Evolutionary conservation across 2,113 vertebrate species (phyloP).

Genomic region (Paramormyrops kingsleyae): DNA sequence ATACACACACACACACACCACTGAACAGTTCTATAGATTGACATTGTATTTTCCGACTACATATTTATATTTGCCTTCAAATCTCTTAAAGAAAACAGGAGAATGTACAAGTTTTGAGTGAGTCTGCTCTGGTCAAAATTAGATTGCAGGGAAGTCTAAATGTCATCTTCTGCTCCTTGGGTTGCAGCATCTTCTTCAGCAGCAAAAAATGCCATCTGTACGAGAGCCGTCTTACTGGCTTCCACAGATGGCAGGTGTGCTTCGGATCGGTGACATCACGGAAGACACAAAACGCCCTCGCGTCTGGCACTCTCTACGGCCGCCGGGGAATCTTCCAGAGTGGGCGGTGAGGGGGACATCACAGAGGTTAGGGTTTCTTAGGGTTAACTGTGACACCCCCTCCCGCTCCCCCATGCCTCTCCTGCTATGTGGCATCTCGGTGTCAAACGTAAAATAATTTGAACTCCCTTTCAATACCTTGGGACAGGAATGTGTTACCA

Average conservation of each 20-base stretch:
- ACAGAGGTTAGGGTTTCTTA: background rate
- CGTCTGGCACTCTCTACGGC: background rate
- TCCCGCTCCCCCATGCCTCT: background rate
- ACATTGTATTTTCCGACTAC: background rate
- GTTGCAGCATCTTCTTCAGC: background rate
- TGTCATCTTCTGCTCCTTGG: background rate
- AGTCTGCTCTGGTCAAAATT: background rate
- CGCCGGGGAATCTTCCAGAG: background rate
- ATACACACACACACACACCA: background rate
- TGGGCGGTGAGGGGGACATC: background rate
- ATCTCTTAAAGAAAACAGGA: background rate
- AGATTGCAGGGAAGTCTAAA: conserved; percentile 9
- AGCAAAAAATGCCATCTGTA: conserved; percentile 15
- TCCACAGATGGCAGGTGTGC: conserved; percentile 13
- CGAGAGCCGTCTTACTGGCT: background rate
- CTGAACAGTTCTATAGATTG: background rate
- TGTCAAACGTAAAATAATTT: background rate
- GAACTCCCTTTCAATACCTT: background rate
- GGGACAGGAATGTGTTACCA: background rate
- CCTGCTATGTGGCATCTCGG: background rate
- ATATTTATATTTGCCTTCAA: background rate
- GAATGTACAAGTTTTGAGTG: background rate
- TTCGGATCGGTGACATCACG: background rate
- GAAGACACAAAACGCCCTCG: conserved; percentile 13
- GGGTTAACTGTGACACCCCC: background rate